phyloP scores from a whole-genome alignment of 2,888 invertebrate genomes.

The Mactromeris polynyma region DNA sequence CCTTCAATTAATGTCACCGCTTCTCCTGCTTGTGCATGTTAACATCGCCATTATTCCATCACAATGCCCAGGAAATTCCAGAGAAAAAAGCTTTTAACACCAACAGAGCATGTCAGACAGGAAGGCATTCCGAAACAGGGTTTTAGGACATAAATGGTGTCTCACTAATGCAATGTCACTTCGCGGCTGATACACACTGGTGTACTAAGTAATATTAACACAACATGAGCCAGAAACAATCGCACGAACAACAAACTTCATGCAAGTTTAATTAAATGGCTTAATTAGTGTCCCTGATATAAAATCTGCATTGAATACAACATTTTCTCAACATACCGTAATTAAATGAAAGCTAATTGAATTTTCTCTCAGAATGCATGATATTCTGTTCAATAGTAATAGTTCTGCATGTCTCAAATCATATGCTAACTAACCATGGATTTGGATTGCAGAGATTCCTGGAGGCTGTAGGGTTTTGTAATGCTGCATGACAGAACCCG shows the following conservation, averaged over 20 bases:
- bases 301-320: neutral
- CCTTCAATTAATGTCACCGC: neutral
- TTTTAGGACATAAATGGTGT: constrained; percentile 4
- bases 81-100: constrained; percentile 14
- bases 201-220: neutral
- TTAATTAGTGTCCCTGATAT: neutral
- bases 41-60: neutral
- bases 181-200: neutral
- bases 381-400: neutral
- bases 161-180: neutral
- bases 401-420: neutral
- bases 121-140: neutral
- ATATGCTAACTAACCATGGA: neutral
- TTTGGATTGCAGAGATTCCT: neutral
- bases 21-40: neutral
- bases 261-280: neutral
- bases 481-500: neutral
- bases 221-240: neutral
- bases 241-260: neutral
- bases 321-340: neutral
- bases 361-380: neutral
- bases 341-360: constrained; percentile 13
- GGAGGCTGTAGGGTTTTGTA: neutral
- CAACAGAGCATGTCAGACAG: neutral
- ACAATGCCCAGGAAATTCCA: neutral